Conservation (phyloP, 23 tunicate species). For the Ciona savignyi region DNA sequence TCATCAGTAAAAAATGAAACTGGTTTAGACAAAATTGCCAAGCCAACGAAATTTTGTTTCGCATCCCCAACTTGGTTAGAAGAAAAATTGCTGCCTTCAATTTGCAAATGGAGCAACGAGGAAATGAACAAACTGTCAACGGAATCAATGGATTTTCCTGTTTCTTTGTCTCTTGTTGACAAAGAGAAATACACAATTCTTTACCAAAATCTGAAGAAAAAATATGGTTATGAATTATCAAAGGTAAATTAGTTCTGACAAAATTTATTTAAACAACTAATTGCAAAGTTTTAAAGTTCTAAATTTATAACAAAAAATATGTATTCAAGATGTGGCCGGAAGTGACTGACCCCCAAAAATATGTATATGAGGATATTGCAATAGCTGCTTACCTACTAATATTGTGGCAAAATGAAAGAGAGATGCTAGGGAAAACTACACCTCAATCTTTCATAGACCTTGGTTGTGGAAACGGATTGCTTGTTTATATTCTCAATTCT, state of each 20-base stretch:
- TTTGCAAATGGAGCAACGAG: slow-evolving; percentile 57
- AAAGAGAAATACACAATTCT: slow-evolving; percentile 39
- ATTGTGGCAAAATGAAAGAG: slow-evolving; percentile 67
- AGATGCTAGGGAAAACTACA: neutral
- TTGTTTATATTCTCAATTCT: slow-evolving; percentile 68
- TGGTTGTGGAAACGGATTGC: slow-evolving; percentile 96
- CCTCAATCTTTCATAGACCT: slow-evolving; percentile 74
- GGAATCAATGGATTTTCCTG: slow-evolving; percentile 25
- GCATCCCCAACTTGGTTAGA: slow-evolving; percentile 49
- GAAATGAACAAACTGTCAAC: neutral
- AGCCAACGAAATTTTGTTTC: slow-evolving; percentile 12
- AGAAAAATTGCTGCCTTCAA: slow-evolving; percentile 28
- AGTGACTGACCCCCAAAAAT: slow-evolving; percentile 98
- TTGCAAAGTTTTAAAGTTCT: neutral
- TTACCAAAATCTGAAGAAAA: slow-evolving; percentile 52
- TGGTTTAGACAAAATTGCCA: neutral
- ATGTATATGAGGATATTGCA: slow-evolving; percentile 93
- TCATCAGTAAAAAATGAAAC: no score
- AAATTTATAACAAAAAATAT: neutral
- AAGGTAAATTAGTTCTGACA: no score
- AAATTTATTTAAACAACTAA: neutral
- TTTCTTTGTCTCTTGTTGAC: slow-evolving; percentile 48
- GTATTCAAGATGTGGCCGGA: slow-evolving; percentile 77
- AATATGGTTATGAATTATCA: slow-evolving; percentile 56
- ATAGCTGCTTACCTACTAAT: slow-evolving; percentile 87